These are phyloP conservation scores for Eptatretus atami DNA, from an alignment of 2,797 vertebrate species.

Conservation along the genomic window DNA sequence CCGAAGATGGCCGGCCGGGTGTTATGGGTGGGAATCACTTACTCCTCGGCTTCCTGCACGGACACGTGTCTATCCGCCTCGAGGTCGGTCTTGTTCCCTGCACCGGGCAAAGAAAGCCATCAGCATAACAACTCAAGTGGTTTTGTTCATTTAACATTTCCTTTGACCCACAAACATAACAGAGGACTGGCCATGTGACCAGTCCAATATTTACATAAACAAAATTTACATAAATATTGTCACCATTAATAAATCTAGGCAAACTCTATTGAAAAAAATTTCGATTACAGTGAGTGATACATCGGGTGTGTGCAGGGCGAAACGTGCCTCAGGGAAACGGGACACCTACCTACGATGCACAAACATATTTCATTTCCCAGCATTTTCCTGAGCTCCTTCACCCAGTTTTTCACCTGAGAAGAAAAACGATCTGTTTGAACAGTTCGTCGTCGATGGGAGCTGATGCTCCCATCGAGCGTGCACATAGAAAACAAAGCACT, in stretches of 20 bases:
- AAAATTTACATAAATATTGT: too few relatives aligned
- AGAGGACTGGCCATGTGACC: too few relatives aligned
- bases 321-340: conserved; percentile 5
- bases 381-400: conserved; percentile 96
- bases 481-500: too few relatives aligned
- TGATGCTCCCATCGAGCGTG: too few relatives aligned
- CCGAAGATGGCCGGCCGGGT: neutral
- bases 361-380: conserved; percentile 95
- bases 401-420: conserved; percentile 86
- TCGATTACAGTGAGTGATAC: conserved; percentile 1
- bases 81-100: conserved; percentile 94
- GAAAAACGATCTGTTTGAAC: neutral
- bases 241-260: neutral
- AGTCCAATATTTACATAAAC: too few relatives aligned
- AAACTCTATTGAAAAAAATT: neutral
- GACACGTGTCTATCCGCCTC: conserved; percentile 88
- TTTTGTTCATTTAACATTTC: too few relatives aligned
- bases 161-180: too few relatives aligned
- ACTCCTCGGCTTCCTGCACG: conserved; percentile 74
- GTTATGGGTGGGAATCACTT: conserved; percentile 10
- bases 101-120: conserved; percentile 1
- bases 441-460: too few relatives aligned
- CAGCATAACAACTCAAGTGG: too few relatives aligned
- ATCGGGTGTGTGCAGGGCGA: neutral
- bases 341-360: conserved; percentile 87